A percentile compares a stretch with the other conserved stretches of the same genome.
Evolutionary conservation across 1,140 invertebrate species (phyloP).

Genomic region (Diprion similis): DNA sequence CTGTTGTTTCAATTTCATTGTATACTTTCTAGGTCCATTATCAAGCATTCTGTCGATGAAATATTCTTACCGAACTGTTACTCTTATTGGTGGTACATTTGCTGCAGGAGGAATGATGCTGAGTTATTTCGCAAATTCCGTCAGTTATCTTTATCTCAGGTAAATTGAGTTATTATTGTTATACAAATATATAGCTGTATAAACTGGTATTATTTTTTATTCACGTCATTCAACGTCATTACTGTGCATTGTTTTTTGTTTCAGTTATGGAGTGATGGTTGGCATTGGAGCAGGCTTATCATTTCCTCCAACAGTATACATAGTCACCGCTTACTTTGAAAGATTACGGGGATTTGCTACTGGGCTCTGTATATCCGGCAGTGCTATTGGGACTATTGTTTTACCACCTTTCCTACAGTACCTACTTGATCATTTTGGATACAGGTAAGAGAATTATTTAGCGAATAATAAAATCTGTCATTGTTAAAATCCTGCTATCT

Average conservation of each 20-base stretch:
- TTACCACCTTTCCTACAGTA: constrained; percentile 77
- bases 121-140: constrained; percentile 80
- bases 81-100: constrained; percentile 81
- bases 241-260: constrained; percentile 37
- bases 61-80: constrained; percentile 88
- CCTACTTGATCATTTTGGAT: constrained; percentile 75
- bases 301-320: constrained; percentile 87
- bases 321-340: constrained; percentile 86
- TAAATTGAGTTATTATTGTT: constrained; percentile 51
- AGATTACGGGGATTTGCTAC: constrained; percentile 82
- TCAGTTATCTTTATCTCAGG: constrained; percentile 80
- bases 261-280: constrained; percentile 79
- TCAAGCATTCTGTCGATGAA: constrained; percentile 86
- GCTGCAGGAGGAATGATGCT: constrained; percentile 84
- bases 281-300: constrained; percentile 79
- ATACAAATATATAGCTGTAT: too few species aligned
- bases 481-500: not conserved
- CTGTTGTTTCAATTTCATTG: constrained; percentile 17
- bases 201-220: not conserved
- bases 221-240: too few species aligned
- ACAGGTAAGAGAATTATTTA: constrained; percentile 62
- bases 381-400: constrained; percentile 82
- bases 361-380: constrained; percentile 86
- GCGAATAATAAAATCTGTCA: not conserved
- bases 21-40: constrained; percentile 76